Base-by-base conservation (phyloP, 2,797 vertebrate species). In the Pterois miles region DNA sequence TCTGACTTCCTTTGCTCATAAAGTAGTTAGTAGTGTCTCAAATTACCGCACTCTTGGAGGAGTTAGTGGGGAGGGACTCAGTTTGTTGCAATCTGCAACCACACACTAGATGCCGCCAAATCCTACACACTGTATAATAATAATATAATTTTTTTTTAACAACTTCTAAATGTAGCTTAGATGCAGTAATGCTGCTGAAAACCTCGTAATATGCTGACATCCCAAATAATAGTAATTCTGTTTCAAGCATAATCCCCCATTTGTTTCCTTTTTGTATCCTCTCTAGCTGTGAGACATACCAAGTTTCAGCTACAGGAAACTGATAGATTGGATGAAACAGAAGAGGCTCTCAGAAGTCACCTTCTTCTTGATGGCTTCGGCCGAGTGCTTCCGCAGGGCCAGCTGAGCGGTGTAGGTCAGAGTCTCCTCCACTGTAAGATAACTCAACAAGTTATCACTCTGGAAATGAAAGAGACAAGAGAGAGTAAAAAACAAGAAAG, bases 381-480 rank as follows among this genome's bases (percentile, higher is more conserved):
- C 53, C 1, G 96, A 96, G 87, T 93, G 83, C 27, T 82, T 93
- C 82, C 91, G 93, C 74, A 97, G 93, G 77, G 97, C 95, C 78
- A 99, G 94, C 86, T 96, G 95, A 9, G 97, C 98, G 0, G 95
- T 98, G 91, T 97, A 99, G 72, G 90, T 96, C 89, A 99, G 94
- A 5, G 96, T 97, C 92, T 99, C 98, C 43, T 95, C 92, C 91
- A 99, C 87, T 0, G 98, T 99, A 89, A 99, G 96, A 91, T 96
- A 97, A 90, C 95, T 96, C 88, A 99, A 92, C 84, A 99, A 95
- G 75, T 94, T 95, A 76, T 98, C 97, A 62, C 89, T 97, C 98
- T 99, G 91, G 36, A 66, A 50, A 18, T 53, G 50, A 73, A 56
- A 59, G 43, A 14, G n/a, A 40, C 29, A 46, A 59, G 27, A 31